phyloP scores from a whole-genome alignment of 1,140 invertebrate genomes.

The Bilobella aurantiaca region DNA sequence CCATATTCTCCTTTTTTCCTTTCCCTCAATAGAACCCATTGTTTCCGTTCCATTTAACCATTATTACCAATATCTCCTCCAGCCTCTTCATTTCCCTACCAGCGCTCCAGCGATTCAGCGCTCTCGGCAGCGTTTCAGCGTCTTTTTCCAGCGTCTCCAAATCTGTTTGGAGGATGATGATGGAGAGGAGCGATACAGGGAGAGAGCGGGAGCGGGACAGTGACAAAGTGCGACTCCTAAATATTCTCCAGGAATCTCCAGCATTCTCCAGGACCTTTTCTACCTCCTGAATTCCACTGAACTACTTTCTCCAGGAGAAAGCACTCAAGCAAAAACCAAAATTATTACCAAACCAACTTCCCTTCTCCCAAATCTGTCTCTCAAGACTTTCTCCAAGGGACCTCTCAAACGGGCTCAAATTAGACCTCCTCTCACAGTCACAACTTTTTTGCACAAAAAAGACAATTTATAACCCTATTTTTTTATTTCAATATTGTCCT shows the following conservation, averaged over 20 bases:
- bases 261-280: neutral
- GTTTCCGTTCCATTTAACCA: constrained; percentile 26
- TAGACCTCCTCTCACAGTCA: no score
- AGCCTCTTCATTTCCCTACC: constrained; percentile 8
- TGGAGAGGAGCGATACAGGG: neutral
- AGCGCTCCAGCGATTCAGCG: no score
- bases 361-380: no score
- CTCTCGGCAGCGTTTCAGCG: neutral
- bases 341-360: no score
- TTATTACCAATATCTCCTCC: constrained; percentile 25
- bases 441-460: no score
- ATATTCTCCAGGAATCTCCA: neutral
- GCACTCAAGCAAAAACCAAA: no score
- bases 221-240: neutral
- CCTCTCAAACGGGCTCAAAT: no score
- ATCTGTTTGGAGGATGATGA: no score
- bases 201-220: neutral
- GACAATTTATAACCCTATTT: no score
- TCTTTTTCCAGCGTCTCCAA: neutral
- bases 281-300: neutral
- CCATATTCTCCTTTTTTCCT: constrained; percentile 22
- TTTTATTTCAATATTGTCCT: no score
- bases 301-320: neutral
- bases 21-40: constrained; percentile 16
- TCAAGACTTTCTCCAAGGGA: no score